Conservation (phyloP, 2,113 vertebrate genomes). For the Sinocyclocheilus anophthalmus region DNA sequence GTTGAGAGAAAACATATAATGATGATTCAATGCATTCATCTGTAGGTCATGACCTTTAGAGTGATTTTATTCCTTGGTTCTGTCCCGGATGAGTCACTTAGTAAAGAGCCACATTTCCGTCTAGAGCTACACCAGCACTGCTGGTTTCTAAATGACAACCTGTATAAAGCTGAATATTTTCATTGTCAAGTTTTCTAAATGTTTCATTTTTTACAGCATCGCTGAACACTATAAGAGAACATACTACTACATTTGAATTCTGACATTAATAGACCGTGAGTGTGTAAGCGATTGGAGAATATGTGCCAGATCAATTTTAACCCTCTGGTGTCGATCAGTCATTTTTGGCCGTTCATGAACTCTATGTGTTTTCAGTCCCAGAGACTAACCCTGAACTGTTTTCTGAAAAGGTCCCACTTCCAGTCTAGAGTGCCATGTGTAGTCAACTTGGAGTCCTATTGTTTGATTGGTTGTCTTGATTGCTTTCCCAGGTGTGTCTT, state of each 20-base stretch:
- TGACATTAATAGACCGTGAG: neutral
- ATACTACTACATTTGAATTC: neutral
- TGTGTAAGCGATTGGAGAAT: no score
- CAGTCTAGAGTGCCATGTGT: no score
- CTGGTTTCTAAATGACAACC: no score
- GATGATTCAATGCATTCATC: constrained; percentile 18
- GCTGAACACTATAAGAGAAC: neutral
- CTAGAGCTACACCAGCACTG: neutral
- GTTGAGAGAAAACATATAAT: neutral
- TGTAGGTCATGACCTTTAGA: constrained; percentile 42
- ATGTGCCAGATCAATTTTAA: no score
- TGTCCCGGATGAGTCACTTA: constrained; percentile 24
- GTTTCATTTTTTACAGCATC: neutral
- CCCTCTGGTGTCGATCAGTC: no score
- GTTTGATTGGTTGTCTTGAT: no score
- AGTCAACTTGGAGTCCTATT: no score
- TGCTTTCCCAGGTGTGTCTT: no score
- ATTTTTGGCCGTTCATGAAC: no score
- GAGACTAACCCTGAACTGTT: no score
- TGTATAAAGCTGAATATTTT: neutral
- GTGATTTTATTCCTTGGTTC: neutral
- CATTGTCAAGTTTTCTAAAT: neutral
- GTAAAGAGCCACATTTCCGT: neutral
- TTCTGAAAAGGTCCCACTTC: no score
- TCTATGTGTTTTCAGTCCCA: no score